These are phyloP conservation scores for Hippasteria phrygiana DNA, from an alignment of 53 echinoderm and acorn worm genomes.

Conservation along the genomic window DNA sequence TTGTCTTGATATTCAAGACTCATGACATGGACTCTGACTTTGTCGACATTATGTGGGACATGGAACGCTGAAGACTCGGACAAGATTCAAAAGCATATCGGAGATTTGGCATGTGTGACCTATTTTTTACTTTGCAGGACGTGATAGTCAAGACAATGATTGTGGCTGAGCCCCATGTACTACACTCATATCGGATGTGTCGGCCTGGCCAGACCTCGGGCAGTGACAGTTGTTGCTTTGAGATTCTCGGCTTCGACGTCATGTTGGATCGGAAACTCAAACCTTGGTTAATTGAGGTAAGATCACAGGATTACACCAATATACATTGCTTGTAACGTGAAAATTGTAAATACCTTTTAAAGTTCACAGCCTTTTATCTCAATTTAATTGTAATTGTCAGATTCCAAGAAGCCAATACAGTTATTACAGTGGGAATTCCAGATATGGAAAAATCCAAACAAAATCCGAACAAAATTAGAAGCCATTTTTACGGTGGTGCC, in stretches of 20 bases:
- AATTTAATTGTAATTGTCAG: too few relatives aligned
- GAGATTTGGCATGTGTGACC: too few relatives aligned
- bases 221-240: slow-evolving; percentile 93
- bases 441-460: not conserved
- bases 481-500: too few relatives aligned
- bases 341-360: not conserved
- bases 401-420: not conserved
- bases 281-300: slow-evolving; percentile 96
- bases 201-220: slow-evolving; percentile 75
- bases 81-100: too few relatives aligned
- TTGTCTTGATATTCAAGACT: too few relatives aligned
- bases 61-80: too few relatives aligned
- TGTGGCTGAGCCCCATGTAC: slow-evolving; percentile 92
- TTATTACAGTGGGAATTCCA: too few relatives aligned
- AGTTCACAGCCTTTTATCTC: not conserved
- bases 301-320: not conserved
- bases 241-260: slow-evolving; percentile 93
- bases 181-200: slow-evolving; percentile 96
- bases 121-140: slow-evolving; percentile 74
- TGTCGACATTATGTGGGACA: too few relatives aligned
- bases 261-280: slow-evolving; percentile 90
- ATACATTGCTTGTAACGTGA: not conserved
- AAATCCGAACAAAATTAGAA: too few relatives aligned
- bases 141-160: slow-evolving; percentile 93
- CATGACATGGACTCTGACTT: too few relatives aligned